Base-by-base conservation (phyloP, 2,888 invertebrate genomes). In the Gastrophysa polygoni region DNA sequence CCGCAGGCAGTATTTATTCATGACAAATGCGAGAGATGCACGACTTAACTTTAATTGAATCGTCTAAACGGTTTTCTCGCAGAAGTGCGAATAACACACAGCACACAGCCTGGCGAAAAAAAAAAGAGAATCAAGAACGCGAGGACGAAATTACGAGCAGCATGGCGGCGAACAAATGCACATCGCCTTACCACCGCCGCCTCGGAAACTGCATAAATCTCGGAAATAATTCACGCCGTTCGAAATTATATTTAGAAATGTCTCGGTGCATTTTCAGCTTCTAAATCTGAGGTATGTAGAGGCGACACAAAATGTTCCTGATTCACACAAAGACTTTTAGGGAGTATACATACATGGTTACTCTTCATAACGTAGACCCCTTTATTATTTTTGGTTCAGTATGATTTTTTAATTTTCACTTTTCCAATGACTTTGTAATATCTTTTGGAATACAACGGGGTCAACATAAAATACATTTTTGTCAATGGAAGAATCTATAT, bases 11-110 rank as follows among this genome's bases (percentile, higher is more conserved):
- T n/a, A n/a, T 43, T 16, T 24, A 18, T 56, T 52, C 44, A 32
- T 52, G 61, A 47, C 48, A 47, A 57, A 57, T 50, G 57, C 51
- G 32, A 57, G 54, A 59, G n/a, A 51, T 59, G 64, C 61, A 59
- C 47, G 61, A 60, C 59, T 61, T 55, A 24, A 50, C 50, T 67
- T 60, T 61, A 62, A 67, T 67, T 62, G 61, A 59, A 64, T 55
- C 63, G 64, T 67, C 61, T 64, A 67, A 66, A 66, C 58, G 56
- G 60, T 61, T 38, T 48, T 60, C 61, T 60, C 55, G 50, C n/a
- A 56, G 56, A 66, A 57, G 63, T 67, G 64, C 60, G 61, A 67
- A 67, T 64, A 64, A 67, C 62, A 58, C 38, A 46, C 8, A 38
- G 34, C 62, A 58, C 38, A 46, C 8, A 38, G 34, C 21, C 16